Conservation (phyloP, 2,113 vertebrate species). For the Puma concolor region DNA sequence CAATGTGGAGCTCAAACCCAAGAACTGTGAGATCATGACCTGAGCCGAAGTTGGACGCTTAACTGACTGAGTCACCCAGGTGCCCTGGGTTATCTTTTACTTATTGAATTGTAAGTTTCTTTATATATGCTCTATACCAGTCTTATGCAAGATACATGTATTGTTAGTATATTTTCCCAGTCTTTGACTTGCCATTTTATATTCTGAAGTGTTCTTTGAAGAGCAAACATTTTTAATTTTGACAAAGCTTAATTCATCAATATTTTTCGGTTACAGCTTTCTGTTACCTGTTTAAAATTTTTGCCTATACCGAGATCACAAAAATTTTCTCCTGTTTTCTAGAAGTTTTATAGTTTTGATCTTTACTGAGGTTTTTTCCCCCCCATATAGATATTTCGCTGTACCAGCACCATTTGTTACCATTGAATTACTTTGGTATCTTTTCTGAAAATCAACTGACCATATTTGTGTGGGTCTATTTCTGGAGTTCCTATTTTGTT, state of each 20-base stretch:
- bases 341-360: background rate
- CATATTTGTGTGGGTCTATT: background rate
- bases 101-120: background rate
- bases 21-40: no score
- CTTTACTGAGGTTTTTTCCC: background rate
- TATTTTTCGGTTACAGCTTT: background rate
- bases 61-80: no score
- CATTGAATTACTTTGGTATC: background rate
- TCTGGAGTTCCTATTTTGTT: background rate
- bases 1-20: no score
- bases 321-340: background rate
- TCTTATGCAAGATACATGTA: background rate
- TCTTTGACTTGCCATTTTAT: background rate
- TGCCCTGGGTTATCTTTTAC: background rate
- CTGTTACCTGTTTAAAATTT: background rate
- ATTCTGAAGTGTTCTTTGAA: background rate
- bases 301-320: background rate
- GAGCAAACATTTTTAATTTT: background rate
- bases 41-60: no score
- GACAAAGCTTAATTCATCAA: background rate
- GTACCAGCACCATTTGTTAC: background rate
- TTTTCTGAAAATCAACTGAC: background rate
- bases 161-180: background rate
- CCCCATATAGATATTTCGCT: background rate
- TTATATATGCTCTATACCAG: background rate